Percentiles rank a stretch among this genome's conserved stretches.
Evolutionary conservation across 2,888 invertebrate species (phyloP).

Genomic region (Ophion slaviceki): DNA sequence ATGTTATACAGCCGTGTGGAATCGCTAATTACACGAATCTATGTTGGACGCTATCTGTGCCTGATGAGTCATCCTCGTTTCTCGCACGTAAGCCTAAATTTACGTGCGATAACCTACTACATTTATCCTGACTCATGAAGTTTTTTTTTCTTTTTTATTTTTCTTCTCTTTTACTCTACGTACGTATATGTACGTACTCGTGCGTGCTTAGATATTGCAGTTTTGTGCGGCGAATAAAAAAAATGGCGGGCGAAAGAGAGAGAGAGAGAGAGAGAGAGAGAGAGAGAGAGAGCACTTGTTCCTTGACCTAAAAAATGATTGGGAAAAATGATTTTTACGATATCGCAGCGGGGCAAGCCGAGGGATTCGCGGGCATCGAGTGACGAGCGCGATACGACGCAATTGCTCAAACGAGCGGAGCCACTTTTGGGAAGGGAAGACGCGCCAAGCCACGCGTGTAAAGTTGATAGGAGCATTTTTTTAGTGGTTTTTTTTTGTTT

Average conservation of each 20-base stretch:
- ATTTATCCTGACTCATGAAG: constrained; percentile 19
- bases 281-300: background rate
- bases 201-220: background rate
- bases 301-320: constrained; percentile 22
- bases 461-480: background rate
- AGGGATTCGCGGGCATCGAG: background rate
- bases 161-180: background rate
- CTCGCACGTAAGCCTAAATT: constrained; percentile 46
- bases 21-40: constrained; percentile 63
- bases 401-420: background rate
- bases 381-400: background rate
- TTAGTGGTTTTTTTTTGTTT: background rate
- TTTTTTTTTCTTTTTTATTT: background rate
- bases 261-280: background rate
- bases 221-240: background rate
- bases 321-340: constrained; percentile 11
- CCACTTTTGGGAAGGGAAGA: background rate
- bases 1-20: constrained; percentile 36
- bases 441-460: background rate
- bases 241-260: background rate
- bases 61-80: constrained; percentile 48
- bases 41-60: constrained; percentile 33
- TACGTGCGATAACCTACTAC: constrained; percentile 22
- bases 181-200: constrained; percentile 3
- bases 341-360: background rate